phyloP scores from a whole-genome alignment of 2,888 invertebrate genomes.

The Galeruca laticollis region DNA sequence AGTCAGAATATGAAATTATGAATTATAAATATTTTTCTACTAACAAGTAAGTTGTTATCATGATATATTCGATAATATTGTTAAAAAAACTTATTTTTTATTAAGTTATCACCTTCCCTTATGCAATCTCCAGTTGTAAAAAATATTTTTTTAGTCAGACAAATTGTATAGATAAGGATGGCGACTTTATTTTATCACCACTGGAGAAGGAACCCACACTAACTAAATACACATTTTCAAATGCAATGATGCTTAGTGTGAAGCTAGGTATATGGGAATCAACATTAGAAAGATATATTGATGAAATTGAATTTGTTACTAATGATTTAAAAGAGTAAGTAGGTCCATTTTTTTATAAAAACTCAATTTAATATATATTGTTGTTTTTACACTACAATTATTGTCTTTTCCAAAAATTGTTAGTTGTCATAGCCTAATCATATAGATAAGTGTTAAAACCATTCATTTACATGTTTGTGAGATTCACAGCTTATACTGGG shows the following conservation, averaged over 20 bases:
- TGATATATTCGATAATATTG: background rate
- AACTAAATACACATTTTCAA: conserved; percentile 94
- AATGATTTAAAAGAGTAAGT: conserved; percentile 76
- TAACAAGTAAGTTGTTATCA: conserved; percentile 62
- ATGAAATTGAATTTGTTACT: conserved; percentile 84
- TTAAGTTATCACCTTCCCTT: conserved; percentile 1
- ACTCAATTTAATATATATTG: background rate
- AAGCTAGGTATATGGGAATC: conserved; percentile 96
- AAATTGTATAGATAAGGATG: conserved; percentile 57
- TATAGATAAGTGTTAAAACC: no score
- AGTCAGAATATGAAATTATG: conserved; percentile 87
- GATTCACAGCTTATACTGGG: no score
- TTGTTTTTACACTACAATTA: no score
- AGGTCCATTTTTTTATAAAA: background rate
- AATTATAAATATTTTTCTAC: conserved; percentile 77
- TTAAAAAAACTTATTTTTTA: background rate
- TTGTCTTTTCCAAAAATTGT: no score
- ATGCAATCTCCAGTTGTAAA: background rate
- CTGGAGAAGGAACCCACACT: conserved; percentile 69
- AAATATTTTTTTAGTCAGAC: conserved; percentile 54
- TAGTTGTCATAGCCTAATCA: no score
- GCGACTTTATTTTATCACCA: conserved; percentile 59
- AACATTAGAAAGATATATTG: conserved; percentile 84
- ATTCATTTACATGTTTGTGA: no score
- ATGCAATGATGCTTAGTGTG: conserved; percentile 93